Evolutionary conservation across 1,140 invertebrate genomes (phyloP).

Genomic region (Microplitis demolitor): DNA sequence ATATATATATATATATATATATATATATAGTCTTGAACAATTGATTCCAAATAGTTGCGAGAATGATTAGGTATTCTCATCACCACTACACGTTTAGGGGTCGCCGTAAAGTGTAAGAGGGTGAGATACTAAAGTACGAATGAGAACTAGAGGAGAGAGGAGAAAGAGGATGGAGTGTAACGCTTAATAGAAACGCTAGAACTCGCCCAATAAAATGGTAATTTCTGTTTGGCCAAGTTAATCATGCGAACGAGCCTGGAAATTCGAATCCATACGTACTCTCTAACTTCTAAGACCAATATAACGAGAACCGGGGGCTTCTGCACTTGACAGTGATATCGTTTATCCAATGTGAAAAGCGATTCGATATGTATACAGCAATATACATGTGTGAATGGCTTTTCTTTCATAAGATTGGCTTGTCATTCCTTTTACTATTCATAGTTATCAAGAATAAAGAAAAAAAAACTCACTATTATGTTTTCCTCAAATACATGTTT

Average conservation of each 20-base stretch:
- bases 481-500: no score
- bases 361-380: not conserved
- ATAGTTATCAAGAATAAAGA: not conserved
- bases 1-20: not conserved
- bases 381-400: constrained; percentile 2
- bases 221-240: constrained; percentile 66
- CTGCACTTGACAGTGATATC: constrained; percentile 50
- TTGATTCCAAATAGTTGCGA: constrained; percentile 40
- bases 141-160: constrained; percentile 25
- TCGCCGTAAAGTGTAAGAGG: constrained; percentile 48
- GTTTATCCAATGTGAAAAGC: constrained; percentile 28
- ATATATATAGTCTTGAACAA: constrained; percentile 8
- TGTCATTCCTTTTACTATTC: not conserved
- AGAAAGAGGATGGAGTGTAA: constrained; percentile 37
- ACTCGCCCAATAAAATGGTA: constrained; percentile 67
- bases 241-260: constrained; percentile 61
- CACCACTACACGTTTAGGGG: constrained; percentile 44
- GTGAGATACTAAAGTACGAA: constrained; percentile 21
- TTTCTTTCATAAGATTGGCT: not conserved
- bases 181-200: constrained; percentile 51
- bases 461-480: not conserved
- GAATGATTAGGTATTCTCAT: constrained; percentile 61
- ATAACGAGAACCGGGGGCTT: constrained; percentile 32
- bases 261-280: constrained; percentile 59
- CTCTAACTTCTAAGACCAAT: constrained; percentile 59